Base-by-base conservation (phyloP, 2,113 vertebrate species). In the Ibidorhyncha struthersii region DNA sequence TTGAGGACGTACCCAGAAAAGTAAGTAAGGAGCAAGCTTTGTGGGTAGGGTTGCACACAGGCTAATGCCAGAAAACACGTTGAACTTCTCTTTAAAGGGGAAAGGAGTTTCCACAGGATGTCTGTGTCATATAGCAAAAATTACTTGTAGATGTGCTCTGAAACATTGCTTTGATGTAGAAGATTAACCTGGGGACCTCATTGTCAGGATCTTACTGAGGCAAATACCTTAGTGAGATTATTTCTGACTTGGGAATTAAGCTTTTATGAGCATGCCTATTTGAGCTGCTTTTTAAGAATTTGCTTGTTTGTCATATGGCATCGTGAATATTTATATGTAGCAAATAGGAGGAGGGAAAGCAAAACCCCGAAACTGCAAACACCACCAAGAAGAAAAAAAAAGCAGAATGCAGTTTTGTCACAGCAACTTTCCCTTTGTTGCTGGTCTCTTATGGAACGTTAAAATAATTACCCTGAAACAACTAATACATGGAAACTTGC, bases 201-300 rank as follows among this genome's bases (percentile, higher is more conserved):
- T 83, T 90, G 76, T 91, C 63, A 78, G 82, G 79, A 96, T 96
- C 80, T 96, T 96, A 93, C 45, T 86, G 73, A 93, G 89, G 86
- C 93, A 93, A 87, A 95, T 88, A 45, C 1, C 86, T 96, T 86
- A 93, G 83, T 87, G 91, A 95, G 92, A 93, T 97, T 95, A 97
- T 95, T 94, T 97, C 96, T 95, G 91, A 95, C 66, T 96, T 97
- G 94, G 95, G 94, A 95, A 94, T 97, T 97, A 93, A 97, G 86
- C 82, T 84, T 96, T 97, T 97, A 78, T 86, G 38, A 77, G 84
- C 82, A 38, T 82, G 65, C 50, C 88, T 94, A 15, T 91, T 91
- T 95, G 91, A 96, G 82, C 58, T 92, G 85, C 84, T 95, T 95
- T 63, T 91, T 65, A 93, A 90, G 85, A 96, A 90, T 90, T 94